phyloP scores from a whole-genome alignment of 2,113 vertebrate genomes.

The Lepidiolamprologus cunningtoni region DNA sequence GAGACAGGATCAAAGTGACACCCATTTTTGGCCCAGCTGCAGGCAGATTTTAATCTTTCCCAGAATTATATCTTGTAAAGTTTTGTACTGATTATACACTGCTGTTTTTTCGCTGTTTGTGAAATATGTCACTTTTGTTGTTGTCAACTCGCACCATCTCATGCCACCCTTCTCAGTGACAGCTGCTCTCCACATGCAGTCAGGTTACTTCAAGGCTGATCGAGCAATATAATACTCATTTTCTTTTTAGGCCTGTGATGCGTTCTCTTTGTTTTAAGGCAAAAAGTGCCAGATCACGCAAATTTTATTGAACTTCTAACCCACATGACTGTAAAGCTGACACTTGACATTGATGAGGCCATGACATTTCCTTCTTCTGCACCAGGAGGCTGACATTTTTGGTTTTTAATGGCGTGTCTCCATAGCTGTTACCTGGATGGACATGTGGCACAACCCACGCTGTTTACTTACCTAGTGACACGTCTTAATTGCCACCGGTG shows the following conservation, averaged over 20 bases:
- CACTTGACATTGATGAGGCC: background rate
- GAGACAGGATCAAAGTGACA: background rate
- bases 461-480: background rate
- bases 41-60: background rate
- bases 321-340: background rate
- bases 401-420: background rate
- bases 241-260: background rate
- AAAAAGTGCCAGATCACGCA: fast-evolving
- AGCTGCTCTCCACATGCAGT: background rate
- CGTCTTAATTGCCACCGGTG: background rate
- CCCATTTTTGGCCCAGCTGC: background rate
- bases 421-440: background rate
- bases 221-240: background rate
- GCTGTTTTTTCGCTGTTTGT: background rate
- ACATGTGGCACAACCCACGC: background rate
- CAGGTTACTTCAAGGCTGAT: background rate
- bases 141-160: background rate
- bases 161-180: background rate
- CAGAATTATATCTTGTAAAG: background rate
- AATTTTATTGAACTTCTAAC: background rate
- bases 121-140: background rate
- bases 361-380: background rate
- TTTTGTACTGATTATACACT: background rate
- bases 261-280: background rate
- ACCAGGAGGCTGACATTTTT: background rate